Conservation (phyloP, 2,797 vertebrate genomes). For the Intellagama lesueurii region DNA sequence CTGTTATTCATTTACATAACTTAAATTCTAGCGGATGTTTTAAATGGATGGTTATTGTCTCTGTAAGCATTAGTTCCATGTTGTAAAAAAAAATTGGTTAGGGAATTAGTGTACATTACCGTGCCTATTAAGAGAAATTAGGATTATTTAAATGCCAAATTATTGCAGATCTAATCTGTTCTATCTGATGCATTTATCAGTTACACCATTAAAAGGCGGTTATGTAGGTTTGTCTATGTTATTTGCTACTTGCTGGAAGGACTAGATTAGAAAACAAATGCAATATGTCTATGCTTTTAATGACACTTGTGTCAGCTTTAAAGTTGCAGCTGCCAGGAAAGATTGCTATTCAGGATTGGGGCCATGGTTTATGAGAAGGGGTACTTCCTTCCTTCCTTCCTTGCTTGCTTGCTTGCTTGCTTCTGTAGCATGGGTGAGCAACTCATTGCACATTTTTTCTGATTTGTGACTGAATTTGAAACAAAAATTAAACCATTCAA, state of each 20-base stretch:
- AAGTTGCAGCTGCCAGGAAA: neutral
- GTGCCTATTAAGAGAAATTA: slow-evolving; percentile 3
- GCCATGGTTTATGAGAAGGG: neutral
- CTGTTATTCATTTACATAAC: neutral
- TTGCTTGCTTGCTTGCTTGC: neutral
- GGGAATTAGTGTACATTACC: slow-evolving; percentile 27
- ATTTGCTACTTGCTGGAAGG: neutral
- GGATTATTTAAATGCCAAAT: slow-evolving; percentile 28
- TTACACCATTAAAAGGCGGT: slow-evolving; percentile 11
- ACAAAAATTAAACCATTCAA: too few species aligned
- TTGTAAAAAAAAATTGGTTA: neutral
- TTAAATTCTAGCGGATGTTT: slow-evolving; percentile 37
- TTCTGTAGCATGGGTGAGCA: neutral
- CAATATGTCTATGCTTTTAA: neutral
- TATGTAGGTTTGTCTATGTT: neutral
- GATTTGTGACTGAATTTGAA: too few species aligned
- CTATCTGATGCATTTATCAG: slow-evolving; percentile 2
- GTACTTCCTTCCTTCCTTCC: neutral
- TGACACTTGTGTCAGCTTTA: neutral
- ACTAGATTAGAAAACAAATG: slow-evolving; percentile 5
- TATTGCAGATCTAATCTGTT: neutral
- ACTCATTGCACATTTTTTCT: neutral
- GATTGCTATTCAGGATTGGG: neutral
- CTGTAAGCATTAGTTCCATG: slow-evolving; percentile 2
- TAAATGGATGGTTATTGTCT: slow-evolving; percentile 26